Base-by-base conservation (phyloP, 2,797 vertebrate species). In the Emys orbicularis region DNA sequence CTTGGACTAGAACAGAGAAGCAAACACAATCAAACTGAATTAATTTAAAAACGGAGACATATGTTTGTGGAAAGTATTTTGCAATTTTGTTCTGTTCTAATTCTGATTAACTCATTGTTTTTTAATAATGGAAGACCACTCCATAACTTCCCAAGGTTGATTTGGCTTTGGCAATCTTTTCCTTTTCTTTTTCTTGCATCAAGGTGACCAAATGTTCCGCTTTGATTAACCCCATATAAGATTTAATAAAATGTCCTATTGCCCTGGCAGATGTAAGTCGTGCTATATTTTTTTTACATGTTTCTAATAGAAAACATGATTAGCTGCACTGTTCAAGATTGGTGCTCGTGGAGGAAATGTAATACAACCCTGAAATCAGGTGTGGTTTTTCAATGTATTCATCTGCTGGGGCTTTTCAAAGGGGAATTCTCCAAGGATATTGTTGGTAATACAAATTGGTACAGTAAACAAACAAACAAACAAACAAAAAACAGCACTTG, bases 341-440 rank as follows among this genome's bases (percentile, higher is more conserved):
- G 72, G 95, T 34, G 6, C 77, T 94, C 86, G 9, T n/a, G 49
- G 0, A n/a, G 72, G 47, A 95, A 96, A 93, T 87, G 50, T 86
- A 84, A 93, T 83, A 72, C 19, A 92, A n/a, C 8, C 50, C 53
- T 84, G 91, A 88, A 87, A 80, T 82, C 54, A 90, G 41, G 76
- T 81, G 50, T 0, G 9, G 16, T 13, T 89, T 95, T 96, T 96
- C 81, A 53, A 54, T 94, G 95, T 95, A 83, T 8, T 19, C 80
- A 92, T 90, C 90, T 86, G 54, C 72, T 94, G 37, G 84, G n/a
- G 41, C 5, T 93, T 96, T 95, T 96, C 54, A 56, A 84, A 12
- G 15, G 11, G 34, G 12, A 95, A 90, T 44, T 95, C 31, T 94
- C 74, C 74, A 86, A 77, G 41, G 57, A 44, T 29, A 1, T 80